These are phyloP conservation scores for Orcinus orca DNA, from an alignment of 2,113 vertebrate genomes.

Conservation along the genomic window DNA sequence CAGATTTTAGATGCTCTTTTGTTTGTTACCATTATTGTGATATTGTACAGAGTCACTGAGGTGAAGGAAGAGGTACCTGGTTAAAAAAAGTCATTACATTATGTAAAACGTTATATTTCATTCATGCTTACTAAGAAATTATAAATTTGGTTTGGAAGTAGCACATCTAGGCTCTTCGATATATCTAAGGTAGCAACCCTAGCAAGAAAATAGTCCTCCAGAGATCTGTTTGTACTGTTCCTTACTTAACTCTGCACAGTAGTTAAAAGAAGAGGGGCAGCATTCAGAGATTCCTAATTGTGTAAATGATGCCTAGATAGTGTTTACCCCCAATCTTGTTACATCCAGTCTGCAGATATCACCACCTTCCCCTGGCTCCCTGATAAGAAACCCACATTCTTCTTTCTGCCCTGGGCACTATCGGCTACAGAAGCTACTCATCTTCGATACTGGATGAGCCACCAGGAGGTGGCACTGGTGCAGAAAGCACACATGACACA, in stretches of 20 bases:
- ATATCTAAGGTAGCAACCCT: not conserved
- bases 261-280: not conserved
- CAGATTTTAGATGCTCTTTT: not conserved
- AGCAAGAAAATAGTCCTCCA: not conserved
- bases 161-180: not conserved
- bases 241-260: not conserved
- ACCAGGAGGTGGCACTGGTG: not conserved
- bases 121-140: not conserved
- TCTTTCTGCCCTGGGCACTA: not conserved
- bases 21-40: not conserved
- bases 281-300: not conserved
- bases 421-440: not conserved
- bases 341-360: not conserved
- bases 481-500: not conserved
- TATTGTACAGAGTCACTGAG: not conserved
- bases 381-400: not conserved
- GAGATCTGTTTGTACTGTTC: not conserved
- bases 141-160: not conserved
- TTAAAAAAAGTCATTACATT: not conserved
- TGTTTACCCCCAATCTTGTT: rapidly evolving
- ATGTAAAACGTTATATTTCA: not conserved
- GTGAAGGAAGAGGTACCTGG: not conserved
- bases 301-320: not conserved
- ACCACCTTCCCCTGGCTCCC: not conserved
- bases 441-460: not conserved